Evolutionary conservation across 2,113 vertebrate species (phyloP), one percentile per base, ranked within the genome.

Genomic region (Oryzias javanicus): DNA sequence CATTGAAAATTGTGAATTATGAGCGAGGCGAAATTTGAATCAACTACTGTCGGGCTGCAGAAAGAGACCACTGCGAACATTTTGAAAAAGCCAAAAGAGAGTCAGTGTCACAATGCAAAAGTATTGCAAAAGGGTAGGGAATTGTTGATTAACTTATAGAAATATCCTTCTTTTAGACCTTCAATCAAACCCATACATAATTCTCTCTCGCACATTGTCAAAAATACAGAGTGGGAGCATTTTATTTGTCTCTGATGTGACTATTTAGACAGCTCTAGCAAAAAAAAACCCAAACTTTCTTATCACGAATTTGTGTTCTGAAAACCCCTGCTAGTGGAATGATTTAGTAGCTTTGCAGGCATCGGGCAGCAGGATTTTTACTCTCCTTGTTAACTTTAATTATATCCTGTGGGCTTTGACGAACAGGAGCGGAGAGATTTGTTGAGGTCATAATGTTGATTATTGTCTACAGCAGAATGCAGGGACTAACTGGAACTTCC

Each of bases 301-400:
- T 35, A 79, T 75, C 67, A 49, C 56, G 50, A 52, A 67, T 82
- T 79, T 50, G 63, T 72, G 19, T 57, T 48, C 14, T 70, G 62
- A 72, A 69, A 77, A 45, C 13, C 56, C n/a, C 72, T 19, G 8
- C n/a, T 27, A 25, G 42, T 58, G 49, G 64, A 45, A 68, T 48
- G 14, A 59, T 56, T 76, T 73, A 48, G 17, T 19, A 71, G 53
- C 67, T 78, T 83, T 60, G 60, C 64, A 71, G 72, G 64, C 71
- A 63, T 45, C 3, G 64, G 68, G 35, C 41, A 19, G 47, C 49
- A 49, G 48, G 49, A 63, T 48, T 5, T 35, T 35, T 35, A 57
- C 14, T 0, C 53, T 49, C 5, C 44, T 64, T 64, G 42, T 72
- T 60, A 72, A 25, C 16, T 42, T 35, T 81, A 67, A 80, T 69